phyloP scores from a whole-genome alignment of 2,113 vertebrate genomes.

The Nansenia antarctica region DNA sequence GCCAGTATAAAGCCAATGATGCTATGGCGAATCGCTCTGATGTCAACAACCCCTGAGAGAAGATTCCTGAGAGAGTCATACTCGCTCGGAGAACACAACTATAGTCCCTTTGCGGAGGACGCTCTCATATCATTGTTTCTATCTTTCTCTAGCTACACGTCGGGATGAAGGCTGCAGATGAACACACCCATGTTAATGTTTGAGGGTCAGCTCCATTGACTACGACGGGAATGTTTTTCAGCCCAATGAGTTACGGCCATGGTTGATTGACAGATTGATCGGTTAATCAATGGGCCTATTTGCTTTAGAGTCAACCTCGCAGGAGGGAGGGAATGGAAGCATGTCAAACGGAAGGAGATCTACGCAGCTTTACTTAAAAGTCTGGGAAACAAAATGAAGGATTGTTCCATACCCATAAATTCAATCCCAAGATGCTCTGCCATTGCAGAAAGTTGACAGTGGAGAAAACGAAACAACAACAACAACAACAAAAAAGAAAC shows the following conservation, averaged over 20 bases:
- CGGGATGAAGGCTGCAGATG: slow-evolving; percentile 50
- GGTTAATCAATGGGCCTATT: slow-evolving; percentile 62
- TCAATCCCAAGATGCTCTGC: slow-evolving; percentile 99
- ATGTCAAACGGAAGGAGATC: slow-evolving; percentile 63
- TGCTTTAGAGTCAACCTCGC: slow-evolving; percentile 62
- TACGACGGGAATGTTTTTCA: slow-evolving; percentile 23
- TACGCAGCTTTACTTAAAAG: slow-evolving; percentile 66
- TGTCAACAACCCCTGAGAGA: not conserved
- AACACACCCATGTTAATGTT: slow-evolving; percentile 65
- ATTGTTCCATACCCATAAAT: slow-evolving; percentile 97
- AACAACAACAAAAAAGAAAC: slow-evolving; percentile 58
- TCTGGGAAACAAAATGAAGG: slow-evolving; percentile 81
- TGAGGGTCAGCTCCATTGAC: slow-evolving; percentile 50
- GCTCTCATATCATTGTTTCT: not conserved
- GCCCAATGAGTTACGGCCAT: slow-evolving; percentile 43
- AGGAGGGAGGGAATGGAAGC: slow-evolving; percentile 45
- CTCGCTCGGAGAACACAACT: not conserved
- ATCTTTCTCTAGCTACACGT: slow-evolving; percentile 29
- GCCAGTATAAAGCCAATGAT: not conserved
- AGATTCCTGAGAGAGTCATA: not conserved
- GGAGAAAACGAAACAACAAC: slow-evolving; percentile 48
- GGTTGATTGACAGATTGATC: slow-evolving; percentile 50
- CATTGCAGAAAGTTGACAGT: slow-evolving; percentile 86
- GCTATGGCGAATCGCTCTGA: slow-evolving; percentile 24
- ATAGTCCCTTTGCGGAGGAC: not conserved